Conservation (phyloP, 2,888 invertebrate species). For the Himalopsyche kuldschensis region DNA sequence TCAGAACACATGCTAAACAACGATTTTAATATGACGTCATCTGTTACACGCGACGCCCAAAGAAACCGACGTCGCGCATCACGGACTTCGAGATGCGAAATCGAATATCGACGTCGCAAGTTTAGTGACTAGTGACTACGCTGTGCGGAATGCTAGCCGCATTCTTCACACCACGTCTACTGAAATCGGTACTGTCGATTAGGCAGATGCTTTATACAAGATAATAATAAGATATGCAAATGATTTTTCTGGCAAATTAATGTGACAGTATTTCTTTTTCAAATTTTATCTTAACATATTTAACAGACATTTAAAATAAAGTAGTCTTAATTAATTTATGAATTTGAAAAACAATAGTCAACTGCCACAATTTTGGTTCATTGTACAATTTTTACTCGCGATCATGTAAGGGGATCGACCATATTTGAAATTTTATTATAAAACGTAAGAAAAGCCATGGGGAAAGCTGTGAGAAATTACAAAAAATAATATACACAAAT, state of each 20-base stretch:
- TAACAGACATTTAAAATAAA: too few relatives aligned
- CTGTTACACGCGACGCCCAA: neutral
- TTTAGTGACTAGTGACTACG: neutral
- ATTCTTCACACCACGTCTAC: neutral
- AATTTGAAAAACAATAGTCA: too few relatives aligned
- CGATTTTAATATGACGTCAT: constrained; percentile 8
- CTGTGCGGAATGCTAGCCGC: neutral
- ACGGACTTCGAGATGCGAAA: neutral
- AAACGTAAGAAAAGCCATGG: too few relatives aligned
- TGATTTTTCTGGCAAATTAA: neutral
- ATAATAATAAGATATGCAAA: neutral
- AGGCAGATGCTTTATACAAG: neutral
- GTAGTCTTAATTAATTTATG: too few relatives aligned
- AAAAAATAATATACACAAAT: too few relatives aligned
- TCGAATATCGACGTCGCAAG: neutral
- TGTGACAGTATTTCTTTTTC: too few relatives aligned
- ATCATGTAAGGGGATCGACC: too few relatives aligned
- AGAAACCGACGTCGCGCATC: neutral
- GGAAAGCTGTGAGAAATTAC: too few relatives aligned
- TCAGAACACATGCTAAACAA: neutral
- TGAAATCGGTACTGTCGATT: neutral
- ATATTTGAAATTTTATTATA: too few relatives aligned
- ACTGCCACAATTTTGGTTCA: too few relatives aligned
- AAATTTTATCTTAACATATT: too few relatives aligned
- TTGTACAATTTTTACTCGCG: too few relatives aligned